Evolutionary conservation across 1,140 invertebrate species (phyloP).

Genomic region (Dendrolimus kikuchii): DNA sequence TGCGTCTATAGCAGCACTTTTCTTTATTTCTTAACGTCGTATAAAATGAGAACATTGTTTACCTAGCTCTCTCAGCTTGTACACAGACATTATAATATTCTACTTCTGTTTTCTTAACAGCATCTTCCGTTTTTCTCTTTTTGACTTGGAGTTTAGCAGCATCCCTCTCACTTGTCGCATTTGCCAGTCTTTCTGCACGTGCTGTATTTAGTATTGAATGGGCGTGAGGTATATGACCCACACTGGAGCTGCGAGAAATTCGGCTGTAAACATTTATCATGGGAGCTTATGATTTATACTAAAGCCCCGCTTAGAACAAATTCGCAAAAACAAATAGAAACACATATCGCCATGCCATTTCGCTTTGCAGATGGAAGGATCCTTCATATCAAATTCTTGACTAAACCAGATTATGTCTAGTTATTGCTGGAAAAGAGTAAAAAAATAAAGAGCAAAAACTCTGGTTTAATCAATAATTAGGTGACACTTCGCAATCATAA

Average conservation of each 20-base stretch:
- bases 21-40: not conserved
- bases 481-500: conserved; percentile 1
- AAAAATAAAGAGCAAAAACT: not conserved
- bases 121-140: conserved; percentile 91
- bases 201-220: conserved; percentile 57
- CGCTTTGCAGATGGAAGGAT: conserved; percentile 51
- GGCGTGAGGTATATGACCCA: conserved; percentile 61
- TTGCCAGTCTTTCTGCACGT: conserved; percentile 41
- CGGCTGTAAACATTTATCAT: conserved; percentile 38
- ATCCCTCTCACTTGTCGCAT: conserved; percentile 64
- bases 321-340: conserved; percentile 12
- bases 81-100: conserved; percentile 95
- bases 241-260: conserved; percentile 59
- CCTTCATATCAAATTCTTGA: conserved; percentile 33
- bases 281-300: conserved; percentile 15
- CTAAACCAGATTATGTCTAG: no score
- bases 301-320: conserved; percentile 8
- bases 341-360: conserved; percentile 18
- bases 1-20: not conserved
- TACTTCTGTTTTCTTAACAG: conserved; percentile 90
- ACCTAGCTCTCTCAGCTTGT: conserved; percentile 89
- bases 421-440: not conserved
- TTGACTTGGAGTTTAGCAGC: conserved; percentile 87
- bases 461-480: not conserved
- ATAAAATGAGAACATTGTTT: conserved; percentile 6